phyloP scores from a whole-genome alignment of 2,888 invertebrate genomes.

The Arge pagana region DNA sequence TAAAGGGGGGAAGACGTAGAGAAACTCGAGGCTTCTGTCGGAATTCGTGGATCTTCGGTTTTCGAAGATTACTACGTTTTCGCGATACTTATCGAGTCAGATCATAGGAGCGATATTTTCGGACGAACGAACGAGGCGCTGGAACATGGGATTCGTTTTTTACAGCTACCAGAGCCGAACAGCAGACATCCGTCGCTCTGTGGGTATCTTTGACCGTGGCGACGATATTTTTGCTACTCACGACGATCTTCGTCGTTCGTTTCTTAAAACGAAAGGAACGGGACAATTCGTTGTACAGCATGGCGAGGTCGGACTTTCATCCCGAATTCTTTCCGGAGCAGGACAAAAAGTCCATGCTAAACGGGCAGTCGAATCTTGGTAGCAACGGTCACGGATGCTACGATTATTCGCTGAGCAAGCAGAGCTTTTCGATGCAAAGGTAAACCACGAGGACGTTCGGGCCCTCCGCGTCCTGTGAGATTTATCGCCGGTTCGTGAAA shows the following conservation, averaged over 20 bases:
- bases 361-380: slow-evolving; percentile 7
- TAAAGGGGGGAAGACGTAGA: too few relatives aligned
- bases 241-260: slow-evolving; percentile 43
- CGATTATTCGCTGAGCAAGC: slow-evolving; percentile 17
- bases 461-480: slow-evolving; percentile 8
- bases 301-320: slow-evolving; percentile 43
- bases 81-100: neutral
- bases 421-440: slow-evolving; percentile 18
- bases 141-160: slow-evolving; percentile 18
- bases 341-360: slow-evolving; percentile 66
- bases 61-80: neutral
- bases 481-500: slow-evolving; percentile 8
- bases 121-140: slow-evolving; percentile 3
- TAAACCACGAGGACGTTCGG: slow-evolving; percentile 3
- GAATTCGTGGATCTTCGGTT: neutral
- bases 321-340: slow-evolving; percentile 76
- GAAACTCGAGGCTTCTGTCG: neutral
- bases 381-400: slow-evolving; percentile 11
- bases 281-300: slow-evolving; percentile 42
- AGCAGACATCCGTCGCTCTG: slow-evolving; percentile 41
- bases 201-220: slow-evolving; percentile 43
- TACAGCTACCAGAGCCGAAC: slow-evolving; percentile 41
- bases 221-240: slow-evolving; percentile 37
- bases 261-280: slow-evolving; percentile 44
- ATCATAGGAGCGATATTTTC: too few relatives aligned